Evolutionary conservation across 2,888 invertebrate species (phyloP).

Genomic region (Thecocarcelia acutangulata): DNA sequence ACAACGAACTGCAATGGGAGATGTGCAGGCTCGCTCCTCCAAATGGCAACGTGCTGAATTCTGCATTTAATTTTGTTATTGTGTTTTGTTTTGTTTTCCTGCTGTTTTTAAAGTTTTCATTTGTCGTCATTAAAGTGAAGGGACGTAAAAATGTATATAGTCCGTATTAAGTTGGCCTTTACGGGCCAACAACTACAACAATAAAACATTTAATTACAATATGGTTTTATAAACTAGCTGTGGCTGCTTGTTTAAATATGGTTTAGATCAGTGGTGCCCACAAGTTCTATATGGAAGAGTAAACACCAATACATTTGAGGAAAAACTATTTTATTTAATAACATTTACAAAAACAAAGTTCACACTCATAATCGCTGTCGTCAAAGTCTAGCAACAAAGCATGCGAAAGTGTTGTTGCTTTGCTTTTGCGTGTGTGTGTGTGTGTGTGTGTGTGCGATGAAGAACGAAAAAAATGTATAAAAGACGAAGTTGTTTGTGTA

Average conservation of each 20-base stretch:
- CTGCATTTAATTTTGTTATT: not conserved
- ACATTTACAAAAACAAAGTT: too few relatives aligned
- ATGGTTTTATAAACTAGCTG: constrained; percentile 47
- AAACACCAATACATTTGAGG: too few relatives aligned
- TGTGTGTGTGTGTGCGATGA: too few relatives aligned
- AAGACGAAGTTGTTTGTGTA: too few relatives aligned
- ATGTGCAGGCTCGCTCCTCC: not conserved
- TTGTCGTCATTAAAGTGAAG: constrained; percentile 14
- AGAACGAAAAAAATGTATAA: too few relatives aligned
- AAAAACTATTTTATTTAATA: too few relatives aligned
- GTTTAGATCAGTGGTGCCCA: too few relatives aligned
- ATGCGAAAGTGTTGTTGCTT: too few relatives aligned
- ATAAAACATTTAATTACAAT: constrained; percentile 52
- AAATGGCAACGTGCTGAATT: not conserved
- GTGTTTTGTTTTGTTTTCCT: not conserved
- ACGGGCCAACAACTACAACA: constrained; percentile 13
- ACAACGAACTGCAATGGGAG: not conserved
- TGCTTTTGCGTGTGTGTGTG: too few relatives aligned
- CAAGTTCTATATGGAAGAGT: too few relatives aligned
- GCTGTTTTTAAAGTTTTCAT: not conserved
- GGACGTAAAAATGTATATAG: constrained; percentile 45
- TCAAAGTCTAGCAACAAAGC: too few relatives aligned
- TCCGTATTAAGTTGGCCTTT: constrained; percentile 32
- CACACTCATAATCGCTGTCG: too few relatives aligned
- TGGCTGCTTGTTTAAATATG: not conserved